Conservation (phyloP, 2,113 vertebrate species). For the Strix aluco region DNA sequence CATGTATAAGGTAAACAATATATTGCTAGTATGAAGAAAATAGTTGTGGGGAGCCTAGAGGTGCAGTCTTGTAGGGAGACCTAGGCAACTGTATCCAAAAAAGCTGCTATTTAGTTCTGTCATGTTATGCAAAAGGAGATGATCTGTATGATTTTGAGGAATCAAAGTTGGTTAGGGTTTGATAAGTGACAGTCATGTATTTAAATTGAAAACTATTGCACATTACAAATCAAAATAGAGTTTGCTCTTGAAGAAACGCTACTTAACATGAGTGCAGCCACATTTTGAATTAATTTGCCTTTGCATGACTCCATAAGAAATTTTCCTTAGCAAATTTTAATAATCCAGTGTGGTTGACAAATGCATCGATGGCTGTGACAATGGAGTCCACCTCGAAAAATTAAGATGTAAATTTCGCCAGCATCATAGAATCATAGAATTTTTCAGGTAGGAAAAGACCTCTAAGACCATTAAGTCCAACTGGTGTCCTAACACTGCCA, state of each 20-base stretch:
- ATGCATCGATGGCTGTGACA: background rate
- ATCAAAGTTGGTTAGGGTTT: background rate
- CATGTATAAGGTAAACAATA: background rate
- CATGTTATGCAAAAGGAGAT: background rate
- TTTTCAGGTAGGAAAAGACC: no score
- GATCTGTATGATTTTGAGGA: background rate
- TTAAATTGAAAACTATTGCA: background rate
- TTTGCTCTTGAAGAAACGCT: background rate
- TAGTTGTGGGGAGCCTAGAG: background rate
- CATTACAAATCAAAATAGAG: background rate
- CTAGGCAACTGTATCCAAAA: background rate
- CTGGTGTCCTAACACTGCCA: no score
- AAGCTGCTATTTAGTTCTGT: background rate
- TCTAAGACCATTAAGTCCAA: no score
- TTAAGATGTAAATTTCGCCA: background rate
- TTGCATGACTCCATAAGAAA: background rate
- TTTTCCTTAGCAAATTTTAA: background rate
- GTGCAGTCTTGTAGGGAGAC: background rate
- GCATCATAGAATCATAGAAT: no score
- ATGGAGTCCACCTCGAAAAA: background rate
- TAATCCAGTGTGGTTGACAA: background rate
- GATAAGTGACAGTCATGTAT: background rate
- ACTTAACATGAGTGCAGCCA: background rate
- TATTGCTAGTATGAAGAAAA: background rate
- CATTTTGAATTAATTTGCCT: background rate